phyloP scores from a whole-genome alignment of 2,888 invertebrate genomes.

The Blera fallax region DNA sequence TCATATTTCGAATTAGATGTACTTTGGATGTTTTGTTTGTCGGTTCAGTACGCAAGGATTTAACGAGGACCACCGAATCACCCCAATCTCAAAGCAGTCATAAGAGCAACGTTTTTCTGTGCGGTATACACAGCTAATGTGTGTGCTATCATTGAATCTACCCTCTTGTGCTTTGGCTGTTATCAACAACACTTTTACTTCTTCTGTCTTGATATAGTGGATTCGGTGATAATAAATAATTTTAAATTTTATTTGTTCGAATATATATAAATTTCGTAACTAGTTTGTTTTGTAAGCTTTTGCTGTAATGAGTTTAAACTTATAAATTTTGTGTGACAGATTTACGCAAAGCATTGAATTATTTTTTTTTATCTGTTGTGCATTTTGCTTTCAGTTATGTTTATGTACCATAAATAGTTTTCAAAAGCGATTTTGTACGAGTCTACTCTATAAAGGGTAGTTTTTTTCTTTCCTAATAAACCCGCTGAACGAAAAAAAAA shows the following conservation, averaged over 20 bases:
- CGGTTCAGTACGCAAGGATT: conserved; percentile 15
- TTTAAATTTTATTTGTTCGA: background rate
- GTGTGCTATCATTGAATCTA: conserved; percentile 41
- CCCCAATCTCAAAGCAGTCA: conserved; percentile 22
- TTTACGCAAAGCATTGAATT: background rate
- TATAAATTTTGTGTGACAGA: background rate
- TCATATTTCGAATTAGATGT: conserved; percentile 49
- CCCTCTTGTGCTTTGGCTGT: conserved; percentile 41
- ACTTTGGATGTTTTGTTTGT: background rate
- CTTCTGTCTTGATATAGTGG: background rate
- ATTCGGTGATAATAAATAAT: conserved; percentile 17
- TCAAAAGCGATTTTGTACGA: background rate
- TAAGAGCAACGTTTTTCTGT: conserved; percentile 24
- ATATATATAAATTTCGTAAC: background rate
- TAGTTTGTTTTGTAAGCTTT: background rate
- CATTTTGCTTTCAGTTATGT: background rate
- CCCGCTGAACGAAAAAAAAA: background rate
- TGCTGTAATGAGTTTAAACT: background rate
- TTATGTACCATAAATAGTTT: background rate
- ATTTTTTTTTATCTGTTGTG: background rate
- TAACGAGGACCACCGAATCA: background rate
- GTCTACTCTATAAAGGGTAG: conserved; percentile 2
- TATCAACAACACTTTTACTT: conserved; percentile 33
- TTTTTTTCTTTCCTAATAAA: background rate
- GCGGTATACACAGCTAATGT: background rate